These are phyloP conservation scores for Scophthalmus maximus DNA, from an alignment of 2,113 vertebrate genomes.

Conservation along the genomic window DNA sequence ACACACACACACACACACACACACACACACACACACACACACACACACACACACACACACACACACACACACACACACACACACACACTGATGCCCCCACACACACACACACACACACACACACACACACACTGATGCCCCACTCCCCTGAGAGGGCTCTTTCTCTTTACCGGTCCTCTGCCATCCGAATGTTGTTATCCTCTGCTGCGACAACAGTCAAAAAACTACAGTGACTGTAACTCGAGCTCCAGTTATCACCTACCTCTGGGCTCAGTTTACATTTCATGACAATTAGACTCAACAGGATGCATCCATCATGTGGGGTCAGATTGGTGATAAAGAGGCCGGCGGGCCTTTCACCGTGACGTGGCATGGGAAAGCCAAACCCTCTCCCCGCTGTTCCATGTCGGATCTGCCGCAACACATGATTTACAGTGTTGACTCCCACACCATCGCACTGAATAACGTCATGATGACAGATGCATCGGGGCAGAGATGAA, in stretches of 20 bases:
- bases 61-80: slow-evolving; percentile 15
- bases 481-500: slow-evolving; percentile 28
- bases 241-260: slow-evolving; percentile 67
- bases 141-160: slow-evolving; percentile 18
- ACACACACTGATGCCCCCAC: slow-evolving; percentile 9
- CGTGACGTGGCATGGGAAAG: slow-evolving; percentile 68
- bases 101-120: slow-evolving; percentile 22
- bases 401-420: slow-evolving; percentile 23
- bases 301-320: slow-evolving; percentile 75
- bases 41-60: slow-evolving; percentile 16
- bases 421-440: slow-evolving; percentile 62
- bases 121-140: slow-evolving; percentile 8
- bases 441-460: slow-evolving; percentile 28
- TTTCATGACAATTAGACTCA: slow-evolving; percentile 73
- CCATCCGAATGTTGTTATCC: slow-evolving; percentile 30
- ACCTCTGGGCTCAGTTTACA: slow-evolving; percentile 71
- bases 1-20: slow-evolving; percentile 8
- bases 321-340: slow-evolving; percentile 77
- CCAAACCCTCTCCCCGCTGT: slow-evolving; percentile 24
- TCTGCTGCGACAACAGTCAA: slow-evolving; percentile 46
- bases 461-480: slow-evolving; percentile 56
- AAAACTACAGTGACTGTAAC: slow-evolving; percentile 69
- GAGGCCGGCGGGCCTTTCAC: slow-evolving; percentile 36
- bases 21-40: slow-evolving; percentile 14
- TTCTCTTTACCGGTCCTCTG: slow-evolving; percentile 33